phyloP scores from a whole-genome alignment of 2,888 invertebrate species.

The Chrysolina oricalcia region DNA sequence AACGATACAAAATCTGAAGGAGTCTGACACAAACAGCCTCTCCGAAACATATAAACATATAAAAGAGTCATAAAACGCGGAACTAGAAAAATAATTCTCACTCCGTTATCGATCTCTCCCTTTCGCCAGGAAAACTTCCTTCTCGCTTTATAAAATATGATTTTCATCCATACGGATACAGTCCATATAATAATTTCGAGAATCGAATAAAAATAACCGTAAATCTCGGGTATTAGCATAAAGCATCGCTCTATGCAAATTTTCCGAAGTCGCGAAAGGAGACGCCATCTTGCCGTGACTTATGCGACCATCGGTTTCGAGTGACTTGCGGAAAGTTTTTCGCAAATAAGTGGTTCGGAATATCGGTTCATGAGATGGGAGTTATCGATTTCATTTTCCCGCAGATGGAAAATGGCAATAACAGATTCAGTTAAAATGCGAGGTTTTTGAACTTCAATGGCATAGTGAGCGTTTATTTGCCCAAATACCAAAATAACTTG shows the following conservation, averaged over 20 bases:
- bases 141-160: constrained; percentile 71
- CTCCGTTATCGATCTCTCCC: constrained; percentile 63
- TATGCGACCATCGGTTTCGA: constrained; percentile 37
- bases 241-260: constrained; percentile 71
- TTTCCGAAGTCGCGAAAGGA: constrained; percentile 53
- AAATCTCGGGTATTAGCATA: constrained; percentile 72
- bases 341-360: constrained; percentile 17
- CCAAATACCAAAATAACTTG: no score
- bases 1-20: constrained; percentile 44
- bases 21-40: constrained; percentile 42
- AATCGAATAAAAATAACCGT: constrained; percentile 73
- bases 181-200: constrained; percentile 73
- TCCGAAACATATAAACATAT: constrained; percentile 62
- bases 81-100: constrained; percentile 67
- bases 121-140: constrained; percentile 62
- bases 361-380: neutral
- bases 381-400: neutral
- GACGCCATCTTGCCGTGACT: constrained; percentile 55
- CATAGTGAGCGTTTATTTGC: no score
- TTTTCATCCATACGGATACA: constrained; percentile 74
- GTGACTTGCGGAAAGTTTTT: constrained; percentile 21
- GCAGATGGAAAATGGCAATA: neutral
- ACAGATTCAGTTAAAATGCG: neutral
- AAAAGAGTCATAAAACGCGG: constrained; percentile 65
- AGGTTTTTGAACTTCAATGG: no score